phyloP scores from a whole-genome alignment of 1,140 invertebrate species.

The Achatina immaculata region DNA sequence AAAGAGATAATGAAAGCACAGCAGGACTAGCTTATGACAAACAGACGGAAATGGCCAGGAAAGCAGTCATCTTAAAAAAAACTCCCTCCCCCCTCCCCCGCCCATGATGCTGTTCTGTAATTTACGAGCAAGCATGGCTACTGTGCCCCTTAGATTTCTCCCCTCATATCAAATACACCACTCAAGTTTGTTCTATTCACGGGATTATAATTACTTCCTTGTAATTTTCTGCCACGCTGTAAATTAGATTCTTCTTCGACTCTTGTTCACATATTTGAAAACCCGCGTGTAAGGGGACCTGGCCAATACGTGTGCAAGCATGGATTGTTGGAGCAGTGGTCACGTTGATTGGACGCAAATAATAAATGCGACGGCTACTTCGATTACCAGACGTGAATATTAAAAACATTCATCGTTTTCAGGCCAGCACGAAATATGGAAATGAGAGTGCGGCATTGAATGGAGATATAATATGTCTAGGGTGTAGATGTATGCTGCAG shows the following conservation, averaged over 20 bases:
- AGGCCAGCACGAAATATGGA: not conserved
- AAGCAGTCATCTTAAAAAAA: too few relatives aligned
- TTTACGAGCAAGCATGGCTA: too few relatives aligned
- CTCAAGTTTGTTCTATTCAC: slow-evolving; percentile 2
- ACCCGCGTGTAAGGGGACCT: not conserved
- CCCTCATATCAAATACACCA: not conserved
- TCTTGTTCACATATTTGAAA: not conserved
- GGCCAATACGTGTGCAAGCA: not conserved
- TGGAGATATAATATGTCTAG: not conserved
- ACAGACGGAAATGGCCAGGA: too few relatives aligned
- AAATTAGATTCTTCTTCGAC: not conserved
- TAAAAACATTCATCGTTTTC: not conserved
- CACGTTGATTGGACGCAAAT: not conserved
- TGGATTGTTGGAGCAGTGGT: not conserved
- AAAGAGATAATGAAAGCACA: too few relatives aligned
- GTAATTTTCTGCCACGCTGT: not conserved
- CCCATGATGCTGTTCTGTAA: too few relatives aligned
- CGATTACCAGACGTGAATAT: not conserved
- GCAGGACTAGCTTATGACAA: too few relatives aligned
- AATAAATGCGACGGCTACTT: not conserved
- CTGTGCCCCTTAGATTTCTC: too few relatives aligned
- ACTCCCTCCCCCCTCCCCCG: too few relatives aligned
- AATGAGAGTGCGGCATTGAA: not conserved
- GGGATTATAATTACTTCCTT: not conserved
- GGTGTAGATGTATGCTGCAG: too few relatives aligned